Evolutionary conservation across 2,113 vertebrate genomes (phyloP), one percentile per base, ranked within the genome.

Genomic region (Tylochromis polylepis): DNA sequence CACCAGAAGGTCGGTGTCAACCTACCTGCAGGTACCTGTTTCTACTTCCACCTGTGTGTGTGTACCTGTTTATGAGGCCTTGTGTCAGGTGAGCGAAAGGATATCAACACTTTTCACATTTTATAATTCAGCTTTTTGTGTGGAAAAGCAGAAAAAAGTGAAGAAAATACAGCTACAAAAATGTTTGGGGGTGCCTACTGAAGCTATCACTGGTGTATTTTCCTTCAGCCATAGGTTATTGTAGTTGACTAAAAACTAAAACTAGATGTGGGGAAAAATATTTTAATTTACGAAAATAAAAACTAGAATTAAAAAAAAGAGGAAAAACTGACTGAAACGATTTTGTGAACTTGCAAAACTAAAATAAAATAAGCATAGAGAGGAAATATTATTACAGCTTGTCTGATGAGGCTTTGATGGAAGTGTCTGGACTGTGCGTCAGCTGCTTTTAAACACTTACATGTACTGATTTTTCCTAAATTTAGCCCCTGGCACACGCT

Each of bases 1-100:
- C 98, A 98, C 90, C 97, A 97, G 93, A 96, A 97, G 97, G 98
- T 98, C 65, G 57, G 94, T 24, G 11, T 81, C 14, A 22, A 27
- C 38, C 11, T n/a, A 10, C 12, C 22, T n/a, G 34, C 31, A 41
- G 11, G 27, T 27, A 18, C 8, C 1, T 8, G 16, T 81, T 16
- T 46, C 38, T 34, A 41, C 22, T 59, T 53, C 18, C 3, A 53
- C 72, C 56, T 31, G 16, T 8, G 15, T 43, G 15, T 43, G 10
- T 20, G 10, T 58, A 31, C 20, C 18, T 79, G 12, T 27, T 11
- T 22, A 49, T 49, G 41, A 75, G 41, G 67, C 24, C 16, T 49
- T 72, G 14, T 75, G 70, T 51, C 43, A 51, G 43, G 24, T 77
- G 16, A 77, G 6, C 18, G 29, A 12, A 31, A 29, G 3, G 27